Percentiles rank a stretch among this genome's conserved stretches.
phyloP scores from a whole-genome alignment of 2,888 invertebrate genomes.

The Leptinotarsa juncta region DNA sequence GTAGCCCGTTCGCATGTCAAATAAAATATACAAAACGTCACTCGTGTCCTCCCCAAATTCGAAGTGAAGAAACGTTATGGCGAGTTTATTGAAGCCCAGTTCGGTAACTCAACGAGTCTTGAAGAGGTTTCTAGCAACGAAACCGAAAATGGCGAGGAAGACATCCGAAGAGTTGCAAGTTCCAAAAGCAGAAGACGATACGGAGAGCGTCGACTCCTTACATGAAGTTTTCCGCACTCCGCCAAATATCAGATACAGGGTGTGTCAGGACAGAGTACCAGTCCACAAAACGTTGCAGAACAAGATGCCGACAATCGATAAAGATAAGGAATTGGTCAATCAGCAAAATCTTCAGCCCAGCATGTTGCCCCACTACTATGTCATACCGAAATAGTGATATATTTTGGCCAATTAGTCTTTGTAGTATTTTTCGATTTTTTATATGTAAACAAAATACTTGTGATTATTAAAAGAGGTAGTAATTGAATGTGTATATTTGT shows the following conservation, averaged over 20 bases:
- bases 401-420: constrained; percentile 2
- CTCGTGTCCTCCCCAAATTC: constrained; percentile 7
- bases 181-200: background rate
- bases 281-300: constrained; percentile 27
- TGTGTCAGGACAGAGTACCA: constrained; percentile 36
- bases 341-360: constrained; percentile 29
- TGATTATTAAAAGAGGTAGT: background rate
- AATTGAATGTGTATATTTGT: background rate
- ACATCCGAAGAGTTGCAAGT: background rate
- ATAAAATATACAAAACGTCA: background rate
- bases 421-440: background rate
- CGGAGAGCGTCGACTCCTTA: background rate
- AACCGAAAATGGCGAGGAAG: background rate
- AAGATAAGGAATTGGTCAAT: constrained; percentile 23
- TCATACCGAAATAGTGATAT: constrained; percentile 2
- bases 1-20: background rate
- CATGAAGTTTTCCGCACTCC: background rate
- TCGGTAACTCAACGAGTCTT: background rate
- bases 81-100: constrained; percentile 12
- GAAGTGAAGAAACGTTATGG: constrained; percentile 14
- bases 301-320: constrained; percentile 21
- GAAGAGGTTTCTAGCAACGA: constrained; percentile 8
- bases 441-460: background rate
- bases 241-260: constrained; percentile 23
- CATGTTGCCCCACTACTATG: constrained; percentile 26